phyloP scores from a whole-genome alignment of 2,888 invertebrate genomes.

The Synanthedon formicaeformis region DNA sequence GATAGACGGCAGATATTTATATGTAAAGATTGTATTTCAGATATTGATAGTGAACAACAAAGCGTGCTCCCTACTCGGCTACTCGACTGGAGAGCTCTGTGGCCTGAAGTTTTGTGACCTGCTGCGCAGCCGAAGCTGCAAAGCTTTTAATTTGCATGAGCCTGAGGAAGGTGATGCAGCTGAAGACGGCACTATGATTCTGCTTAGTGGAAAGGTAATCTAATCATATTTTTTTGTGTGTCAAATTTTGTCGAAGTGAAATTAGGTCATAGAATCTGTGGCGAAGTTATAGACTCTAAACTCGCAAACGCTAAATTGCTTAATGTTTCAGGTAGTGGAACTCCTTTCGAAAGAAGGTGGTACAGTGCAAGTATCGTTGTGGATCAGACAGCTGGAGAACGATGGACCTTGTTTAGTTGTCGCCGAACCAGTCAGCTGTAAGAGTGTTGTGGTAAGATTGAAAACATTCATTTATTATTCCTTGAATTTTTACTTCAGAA shows the following conservation, averaged over 20 bases:
- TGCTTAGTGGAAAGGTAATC: constrained; percentile 73
- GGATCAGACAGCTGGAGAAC: constrained; percentile 71
- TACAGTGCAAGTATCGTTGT: constrained; percentile 73
- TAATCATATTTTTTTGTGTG: too few relatives aligned
- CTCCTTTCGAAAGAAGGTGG: constrained; percentile 67
- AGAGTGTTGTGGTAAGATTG: constrained; percentile 63
- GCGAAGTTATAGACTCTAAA: too few relatives aligned
- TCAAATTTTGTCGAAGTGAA: not conserved
- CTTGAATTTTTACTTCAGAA: too few relatives aligned
- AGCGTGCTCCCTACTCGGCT: constrained; percentile 72
- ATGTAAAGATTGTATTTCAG: constrained; percentile 31
- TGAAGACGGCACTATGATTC: constrained; percentile 70
- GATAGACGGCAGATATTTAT: not conserved
- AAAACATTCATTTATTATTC: too few relatives aligned
- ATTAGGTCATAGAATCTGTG: too few relatives aligned
- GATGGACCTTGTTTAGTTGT: constrained; percentile 73
- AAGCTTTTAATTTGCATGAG: constrained; percentile 57
- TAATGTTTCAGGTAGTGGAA: constrained; percentile 66
- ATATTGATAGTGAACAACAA: constrained; percentile 77
- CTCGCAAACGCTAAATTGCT: not conserved
- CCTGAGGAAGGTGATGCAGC: constrained; percentile 61
- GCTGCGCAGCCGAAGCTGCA: constrained; percentile 60
- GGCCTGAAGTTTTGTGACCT: constrained; percentile 63
- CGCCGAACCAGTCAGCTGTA: constrained; percentile 75
- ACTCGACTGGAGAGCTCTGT: constrained; percentile 66